Conservation (phyloP, 2,113 vertebrate genomes). For the Actenoides hombroni region DNA sequence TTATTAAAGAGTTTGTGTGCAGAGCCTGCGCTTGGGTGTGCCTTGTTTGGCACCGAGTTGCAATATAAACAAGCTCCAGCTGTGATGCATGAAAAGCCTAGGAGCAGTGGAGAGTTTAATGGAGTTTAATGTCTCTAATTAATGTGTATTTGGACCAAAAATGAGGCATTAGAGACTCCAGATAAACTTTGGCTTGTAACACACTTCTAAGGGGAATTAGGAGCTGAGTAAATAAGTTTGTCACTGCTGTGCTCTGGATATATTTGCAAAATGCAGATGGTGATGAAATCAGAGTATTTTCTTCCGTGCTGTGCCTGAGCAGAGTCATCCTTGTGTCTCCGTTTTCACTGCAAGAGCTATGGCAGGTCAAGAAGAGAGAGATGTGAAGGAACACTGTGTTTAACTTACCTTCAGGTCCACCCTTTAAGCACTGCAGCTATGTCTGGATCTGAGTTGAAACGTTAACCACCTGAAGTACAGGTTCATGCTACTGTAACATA, state of each 20-base stretch:
- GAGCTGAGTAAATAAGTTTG: background rate
- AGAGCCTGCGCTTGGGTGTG: conserved; percentile 22
- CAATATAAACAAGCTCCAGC: conserved; percentile 43
- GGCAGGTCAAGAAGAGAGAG: background rate
- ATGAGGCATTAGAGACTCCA: background rate
- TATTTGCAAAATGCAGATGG: background rate
- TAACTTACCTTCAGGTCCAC: background rate
- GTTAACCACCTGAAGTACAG: background rate
- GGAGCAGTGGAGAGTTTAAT: background rate
- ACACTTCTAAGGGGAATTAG: background rate
- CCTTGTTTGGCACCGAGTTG: background rate
- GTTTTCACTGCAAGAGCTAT: background rate
- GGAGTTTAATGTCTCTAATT: background rate
- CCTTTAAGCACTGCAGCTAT: background rate
- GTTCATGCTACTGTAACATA: background rate
- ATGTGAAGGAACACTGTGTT: background rate
- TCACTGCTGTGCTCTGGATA: background rate
- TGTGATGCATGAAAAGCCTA: background rate
- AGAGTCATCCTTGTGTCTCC: background rate
- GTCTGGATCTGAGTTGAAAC: background rate
- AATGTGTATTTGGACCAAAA: conserved; percentile 5
- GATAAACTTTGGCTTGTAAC: background rate
- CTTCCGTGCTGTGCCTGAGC: background rate
- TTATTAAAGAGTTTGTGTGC: conserved; percentile 13
- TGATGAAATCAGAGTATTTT: background rate